Base-by-base conservation (phyloP, 2,888 invertebrate genomes). In the Melikaiella ostensackeni region DNA sequence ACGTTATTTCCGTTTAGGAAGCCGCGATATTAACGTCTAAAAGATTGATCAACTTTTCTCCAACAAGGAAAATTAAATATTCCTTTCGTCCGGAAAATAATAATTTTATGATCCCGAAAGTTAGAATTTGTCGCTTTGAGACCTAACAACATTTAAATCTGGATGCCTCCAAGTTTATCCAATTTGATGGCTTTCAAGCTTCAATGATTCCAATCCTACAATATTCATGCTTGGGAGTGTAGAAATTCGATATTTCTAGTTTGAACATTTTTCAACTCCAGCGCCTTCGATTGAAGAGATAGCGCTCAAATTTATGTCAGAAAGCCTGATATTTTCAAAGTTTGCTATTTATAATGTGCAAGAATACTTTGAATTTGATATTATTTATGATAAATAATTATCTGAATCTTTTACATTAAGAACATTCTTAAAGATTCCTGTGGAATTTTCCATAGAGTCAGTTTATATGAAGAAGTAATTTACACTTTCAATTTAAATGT, bases 1-100 rank as follows among this genome's bases (percentile, higher is more conserved):
- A 46, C 66, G 30, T 70, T 70, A 30, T 70, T 70, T 50, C 50
- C 50, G 46, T 70, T 70, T 46, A 30, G 42, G 9, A 70, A 70
- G 66, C 42, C 42, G 9, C 27, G 42, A 24, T 70, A 66, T 66
- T 66, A 30, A 66, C 46, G 27, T 46, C 38, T 64, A 24, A 4
- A 24, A 24, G 24, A 57, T 24, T 2, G n/a, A 57, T 57, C 24
- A 57, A 57, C 24, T 57, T 57, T 57, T 57, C 13, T 1, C 57
- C 24, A 13, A 24, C n/a, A 21, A 13, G 11, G 11, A 6, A 62
- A 62, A 33, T 62, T 33, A 16, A 62, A 19, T 57, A 62, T 33
- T 33, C 9, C 19, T 6, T 30, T 62, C 19, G 19, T 19, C 30
- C 61, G 9, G 19, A 11, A 63, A 63, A 63, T 35, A 19, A 63